These are phyloP conservation scores for Congeria kusceri DNA, from an alignment of 2,888 invertebrate genomes.

Conservation along the genomic window DNA sequence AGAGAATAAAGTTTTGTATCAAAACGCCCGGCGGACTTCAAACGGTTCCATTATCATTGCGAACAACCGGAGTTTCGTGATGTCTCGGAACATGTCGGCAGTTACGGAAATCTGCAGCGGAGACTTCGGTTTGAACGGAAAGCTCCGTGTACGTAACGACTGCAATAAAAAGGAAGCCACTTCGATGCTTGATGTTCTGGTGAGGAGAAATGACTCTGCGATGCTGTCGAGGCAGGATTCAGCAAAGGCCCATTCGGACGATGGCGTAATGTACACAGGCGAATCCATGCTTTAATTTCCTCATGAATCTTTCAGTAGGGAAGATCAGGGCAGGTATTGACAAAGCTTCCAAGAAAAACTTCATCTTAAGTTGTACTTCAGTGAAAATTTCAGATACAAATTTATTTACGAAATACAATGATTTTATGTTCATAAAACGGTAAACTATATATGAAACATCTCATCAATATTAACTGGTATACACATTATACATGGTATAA, in stretches of 20 bases:
- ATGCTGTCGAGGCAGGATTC: slow-evolving; percentile 66
- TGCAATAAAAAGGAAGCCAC: slow-evolving; percentile 66
- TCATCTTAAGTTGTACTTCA: too few relatives aligned
- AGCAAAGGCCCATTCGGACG: slow-evolving; percentile 76
- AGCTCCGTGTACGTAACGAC: slow-evolving; percentile 31
- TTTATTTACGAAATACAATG: too few relatives aligned
- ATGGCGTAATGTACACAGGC: slow-evolving; percentile 75
- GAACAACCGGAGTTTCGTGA: slow-evolving; percentile 55
- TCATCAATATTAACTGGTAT: too few relatives aligned
- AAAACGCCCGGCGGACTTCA: slow-evolving; percentile 59
- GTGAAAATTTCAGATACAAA: too few relatives aligned
- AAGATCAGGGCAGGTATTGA: too few relatives aligned
- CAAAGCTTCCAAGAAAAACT: too few relatives aligned
- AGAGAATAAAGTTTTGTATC: slow-evolving; percentile 53
- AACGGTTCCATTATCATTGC: slow-evolving; percentile 61
- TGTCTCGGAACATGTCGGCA: slow-evolving; percentile 66
- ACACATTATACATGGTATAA: too few relatives aligned
- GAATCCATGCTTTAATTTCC: slow-evolving; percentile 60
- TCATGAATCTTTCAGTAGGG: too few relatives aligned
- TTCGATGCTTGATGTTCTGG: slow-evolving; percentile 70
- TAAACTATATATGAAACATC: too few relatives aligned
- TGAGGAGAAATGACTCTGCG: slow-evolving; percentile 68
- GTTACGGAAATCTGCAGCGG: slow-evolving; percentile 48
- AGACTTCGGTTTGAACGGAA: slow-evolving; percentile 41
- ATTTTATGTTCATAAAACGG: too few relatives aligned